phyloP scores from a whole-genome alignment of 2,797 vertebrate genomes.

The Crypturellus tataupa region DNA sequence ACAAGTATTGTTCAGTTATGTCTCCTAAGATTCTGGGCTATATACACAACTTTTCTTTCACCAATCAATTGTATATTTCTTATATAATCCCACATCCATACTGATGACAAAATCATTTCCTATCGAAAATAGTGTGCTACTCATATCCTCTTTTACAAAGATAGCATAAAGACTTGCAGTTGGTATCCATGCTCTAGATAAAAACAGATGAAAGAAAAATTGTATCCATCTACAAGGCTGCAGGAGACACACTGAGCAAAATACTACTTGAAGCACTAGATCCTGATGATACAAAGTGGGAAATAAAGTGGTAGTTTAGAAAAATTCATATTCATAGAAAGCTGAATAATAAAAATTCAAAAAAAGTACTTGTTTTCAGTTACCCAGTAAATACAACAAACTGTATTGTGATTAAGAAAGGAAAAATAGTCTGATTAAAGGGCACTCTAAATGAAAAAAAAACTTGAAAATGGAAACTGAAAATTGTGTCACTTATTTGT shows the following conservation, averaged over 20 bases:
- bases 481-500: not conserved
- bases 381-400: not conserved
- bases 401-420: not conserved
- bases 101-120: not conserved
- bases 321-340: not conserved
- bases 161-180: not conserved
- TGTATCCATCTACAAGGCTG: not conserved
- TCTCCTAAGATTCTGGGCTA: not conserved
- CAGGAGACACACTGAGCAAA: not conserved
- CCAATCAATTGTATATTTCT: not conserved
- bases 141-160: not conserved
- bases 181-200: not conserved
- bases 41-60: not conserved
- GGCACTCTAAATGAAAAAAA: not conserved
- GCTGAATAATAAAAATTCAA: not conserved
- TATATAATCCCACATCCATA: not conserved
- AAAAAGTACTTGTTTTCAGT: not conserved
- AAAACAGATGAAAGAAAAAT: not conserved
- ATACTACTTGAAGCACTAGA: not conserved
- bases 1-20: not conserved
- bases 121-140: not conserved
- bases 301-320: not conserved
- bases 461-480: not conserved
- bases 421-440: not conserved
- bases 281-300: not conserved